These are phyloP conservation scores for Mastigias papua DNA, from an alignment of 30 jellyfish, hydroid and myxozoan species.

Conservation along the genomic window DNA sequence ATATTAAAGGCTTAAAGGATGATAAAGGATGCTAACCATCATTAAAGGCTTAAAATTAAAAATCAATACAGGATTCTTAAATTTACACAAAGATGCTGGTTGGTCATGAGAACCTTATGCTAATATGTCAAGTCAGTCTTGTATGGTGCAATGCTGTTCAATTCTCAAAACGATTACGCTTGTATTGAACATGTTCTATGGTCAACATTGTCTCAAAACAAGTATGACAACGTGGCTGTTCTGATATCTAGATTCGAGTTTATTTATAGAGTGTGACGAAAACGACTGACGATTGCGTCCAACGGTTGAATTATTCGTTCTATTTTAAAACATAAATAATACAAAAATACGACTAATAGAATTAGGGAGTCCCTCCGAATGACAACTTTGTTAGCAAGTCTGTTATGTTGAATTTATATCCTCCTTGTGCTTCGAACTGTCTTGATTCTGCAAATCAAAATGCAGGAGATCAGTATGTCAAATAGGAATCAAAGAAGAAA, in stretches of 20 bases:
- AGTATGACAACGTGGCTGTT: neutral
- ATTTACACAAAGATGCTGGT: neutral
- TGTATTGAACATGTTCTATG: no score
- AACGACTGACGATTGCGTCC: neutral
- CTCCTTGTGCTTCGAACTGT: constrained; percentile 90
- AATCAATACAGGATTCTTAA: neutral
- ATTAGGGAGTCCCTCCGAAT: constrained; percentile 66
- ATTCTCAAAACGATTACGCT: neutral
- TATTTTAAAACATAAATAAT: neutral
- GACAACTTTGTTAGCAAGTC: constrained; percentile 74
- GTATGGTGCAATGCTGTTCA: neutral
- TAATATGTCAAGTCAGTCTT: neutral
- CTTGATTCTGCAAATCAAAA: constrained; percentile 73
- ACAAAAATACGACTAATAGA: neutral
- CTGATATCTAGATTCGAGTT: no score
- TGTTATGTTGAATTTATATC: constrained; percentile 77
- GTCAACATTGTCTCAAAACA: no score
- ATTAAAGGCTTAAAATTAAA: neutral
- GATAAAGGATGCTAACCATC: no score
- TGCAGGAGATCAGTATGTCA: neutral
- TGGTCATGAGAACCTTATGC: neutral
- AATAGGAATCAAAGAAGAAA: no score
- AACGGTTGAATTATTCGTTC: neutral
- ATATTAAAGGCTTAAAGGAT: no score
- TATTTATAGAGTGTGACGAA: neutral